phyloP scores from a whole-genome alignment of 2,797 vertebrate species.

The Todus mexicanus region DNA sequence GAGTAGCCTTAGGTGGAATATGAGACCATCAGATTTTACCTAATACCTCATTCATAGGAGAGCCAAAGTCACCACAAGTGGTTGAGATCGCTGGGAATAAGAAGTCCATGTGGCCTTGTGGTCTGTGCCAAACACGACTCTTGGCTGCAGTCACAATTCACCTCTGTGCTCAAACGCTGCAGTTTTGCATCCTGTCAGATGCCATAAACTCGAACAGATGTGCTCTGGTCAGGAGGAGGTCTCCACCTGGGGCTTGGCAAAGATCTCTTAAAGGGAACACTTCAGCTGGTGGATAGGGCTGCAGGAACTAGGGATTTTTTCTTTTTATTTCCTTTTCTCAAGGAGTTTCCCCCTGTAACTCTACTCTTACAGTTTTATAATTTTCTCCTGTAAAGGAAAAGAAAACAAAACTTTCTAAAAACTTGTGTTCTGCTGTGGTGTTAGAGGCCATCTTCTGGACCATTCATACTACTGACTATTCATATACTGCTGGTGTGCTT shows the following conservation, averaged over 20 bases:
- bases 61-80: neutral
- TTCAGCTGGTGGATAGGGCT: neutral
- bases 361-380: rapidly evolving
- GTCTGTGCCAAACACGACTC: neutral
- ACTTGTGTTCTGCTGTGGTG: neutral
- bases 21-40: neutral
- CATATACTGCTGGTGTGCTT: neutral
- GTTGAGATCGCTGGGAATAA: neutral
- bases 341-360: neutral
- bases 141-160: neutral
- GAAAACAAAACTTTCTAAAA: neutral
- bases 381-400: neutral
- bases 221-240: neutral
- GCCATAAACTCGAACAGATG: neutral
- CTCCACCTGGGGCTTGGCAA: neutral
- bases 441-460: neutral
- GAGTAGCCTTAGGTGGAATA: neutral
- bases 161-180: neutral
- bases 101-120: neutral
- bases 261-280: neutral
- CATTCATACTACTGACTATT: neutral
- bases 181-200: neutral
- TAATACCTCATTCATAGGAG: neutral
- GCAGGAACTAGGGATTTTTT: neutral
- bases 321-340: neutral